A percentile compares a stretch with the other conserved stretches of the same genome.
These are phyloP conservation scores for Cryptotis parvus DNA, from an alignment of 2,113 vertebrate species.

Conservation along the genomic window DNA sequence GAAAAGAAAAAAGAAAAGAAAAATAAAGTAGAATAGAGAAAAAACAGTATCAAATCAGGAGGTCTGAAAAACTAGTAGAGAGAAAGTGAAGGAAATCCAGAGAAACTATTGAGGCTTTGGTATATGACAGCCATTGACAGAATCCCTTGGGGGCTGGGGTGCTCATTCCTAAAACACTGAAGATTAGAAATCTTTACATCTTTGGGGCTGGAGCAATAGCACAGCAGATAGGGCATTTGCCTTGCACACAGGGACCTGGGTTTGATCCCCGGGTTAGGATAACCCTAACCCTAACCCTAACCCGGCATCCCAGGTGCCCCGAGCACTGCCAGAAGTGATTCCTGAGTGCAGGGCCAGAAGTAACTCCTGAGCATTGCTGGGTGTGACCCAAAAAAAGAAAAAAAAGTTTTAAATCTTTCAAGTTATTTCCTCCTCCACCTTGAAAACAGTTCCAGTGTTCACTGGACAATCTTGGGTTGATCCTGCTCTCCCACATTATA, in stretches of 20 bases:
- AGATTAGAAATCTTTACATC: constrained; percentile 52
- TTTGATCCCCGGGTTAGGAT: too few relatives aligned
- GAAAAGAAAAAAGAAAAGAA: too few relatives aligned
- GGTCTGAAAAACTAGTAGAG: constrained; percentile 20
- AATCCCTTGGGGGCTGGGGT: not conserved
- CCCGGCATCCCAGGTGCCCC: too few relatives aligned
- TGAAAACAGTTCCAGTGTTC: constrained; percentile 13
- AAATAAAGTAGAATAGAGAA: too few relatives aligned
- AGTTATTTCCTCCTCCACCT: constrained; percentile 40
- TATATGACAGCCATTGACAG: constrained; percentile 19
- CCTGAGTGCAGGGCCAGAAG: too few relatives aligned
- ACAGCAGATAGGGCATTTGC: too few relatives aligned
- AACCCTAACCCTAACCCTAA: too few relatives aligned
- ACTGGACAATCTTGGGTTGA: constrained; percentile 38
- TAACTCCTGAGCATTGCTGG: too few relatives aligned
- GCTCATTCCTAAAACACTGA: constrained; percentile 49
- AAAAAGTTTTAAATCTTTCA: constrained; percentile 47
- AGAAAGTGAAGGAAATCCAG: not conserved
- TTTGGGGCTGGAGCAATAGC: too few relatives aligned
- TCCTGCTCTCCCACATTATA: not conserved
- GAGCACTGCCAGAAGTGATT: too few relatives aligned
- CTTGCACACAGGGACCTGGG: too few relatives aligned
- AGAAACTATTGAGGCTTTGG: constrained; percentile 30
- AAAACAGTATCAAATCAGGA: constrained; percentile 46
- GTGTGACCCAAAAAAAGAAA: too few relatives aligned